A percentile compares a stretch with the other conserved stretches of the same genome.
These are phyloP conservation scores for Lycocorax pyrrhopterus DNA, from an alignment of 2,113 vertebrate genomes.

Conservation along the genomic window DNA sequence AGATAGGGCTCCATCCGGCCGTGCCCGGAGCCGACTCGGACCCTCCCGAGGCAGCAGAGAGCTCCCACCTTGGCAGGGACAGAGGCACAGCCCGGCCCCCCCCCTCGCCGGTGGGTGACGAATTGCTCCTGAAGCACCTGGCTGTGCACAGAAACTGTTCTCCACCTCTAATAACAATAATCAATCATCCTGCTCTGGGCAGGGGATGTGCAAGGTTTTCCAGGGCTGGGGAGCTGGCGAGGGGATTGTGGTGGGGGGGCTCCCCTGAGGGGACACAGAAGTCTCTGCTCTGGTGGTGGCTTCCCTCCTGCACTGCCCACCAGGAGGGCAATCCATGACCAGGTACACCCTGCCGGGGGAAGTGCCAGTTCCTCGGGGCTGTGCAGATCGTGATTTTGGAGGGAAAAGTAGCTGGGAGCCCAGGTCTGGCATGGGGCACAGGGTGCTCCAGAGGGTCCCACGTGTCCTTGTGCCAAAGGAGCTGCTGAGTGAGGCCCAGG, in stretches of 20 bases:
- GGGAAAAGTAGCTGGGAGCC: background rate
- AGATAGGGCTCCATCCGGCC: background rate
- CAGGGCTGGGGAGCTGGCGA: background rate
- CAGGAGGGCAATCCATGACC: background rate
- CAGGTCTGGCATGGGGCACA: accelerated
- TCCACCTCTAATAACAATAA: background rate
- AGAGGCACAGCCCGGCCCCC: background rate
- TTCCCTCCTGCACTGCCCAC: accelerated
- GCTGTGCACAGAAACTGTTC: background rate
- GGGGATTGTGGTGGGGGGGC: background rate
- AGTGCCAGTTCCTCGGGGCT: background rate
- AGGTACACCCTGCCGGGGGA: background rate
- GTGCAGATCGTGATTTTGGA: background rate
- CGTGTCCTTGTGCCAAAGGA: accelerated
- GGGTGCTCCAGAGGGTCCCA: background rate
- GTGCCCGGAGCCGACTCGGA: background rate
- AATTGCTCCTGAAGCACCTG: background rate
- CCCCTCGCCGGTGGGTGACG: background rate
- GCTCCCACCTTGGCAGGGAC: background rate
- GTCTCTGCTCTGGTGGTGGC: accelerated
- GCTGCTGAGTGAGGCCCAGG: background rate
- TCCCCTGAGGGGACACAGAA: background rate
- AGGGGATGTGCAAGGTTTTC: background rate
- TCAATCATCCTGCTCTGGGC: background rate
- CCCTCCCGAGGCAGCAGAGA: accelerated